Percentiles rank a stretch among this genome's conserved stretches.
Conservation (phyloP, 2,113 vertebrate species). For the Callionymus lyra region DNA sequence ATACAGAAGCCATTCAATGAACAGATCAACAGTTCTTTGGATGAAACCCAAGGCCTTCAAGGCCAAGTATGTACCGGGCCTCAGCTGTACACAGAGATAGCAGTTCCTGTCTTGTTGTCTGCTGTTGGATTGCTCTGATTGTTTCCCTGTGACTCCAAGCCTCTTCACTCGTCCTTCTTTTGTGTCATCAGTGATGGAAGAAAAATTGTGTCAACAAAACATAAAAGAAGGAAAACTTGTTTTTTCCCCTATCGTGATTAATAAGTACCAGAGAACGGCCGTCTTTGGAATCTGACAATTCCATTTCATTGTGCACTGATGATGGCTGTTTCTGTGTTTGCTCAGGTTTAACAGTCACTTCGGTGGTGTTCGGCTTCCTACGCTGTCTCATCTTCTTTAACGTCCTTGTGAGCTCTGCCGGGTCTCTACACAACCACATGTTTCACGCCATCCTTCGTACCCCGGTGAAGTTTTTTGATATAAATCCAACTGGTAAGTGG, state of each 20-base stretch:
- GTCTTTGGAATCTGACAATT: constrained; percentile 9
- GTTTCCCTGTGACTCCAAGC: constrained; percentile 41
- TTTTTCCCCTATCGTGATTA: neutral
- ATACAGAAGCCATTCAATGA: constrained; percentile 47
- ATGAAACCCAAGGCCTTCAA: constrained; percentile 62
- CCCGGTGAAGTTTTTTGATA: constrained; percentile 82
- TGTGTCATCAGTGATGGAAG: constrained; percentile 32
- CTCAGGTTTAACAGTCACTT: constrained; percentile 77
- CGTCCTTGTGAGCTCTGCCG: constrained; percentile 77
- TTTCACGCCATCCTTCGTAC: constrained; percentile 81
- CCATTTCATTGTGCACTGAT: neutral
- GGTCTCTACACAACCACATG: constrained; percentile 85
- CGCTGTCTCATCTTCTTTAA: constrained; percentile 79
- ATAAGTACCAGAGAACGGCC: constrained; percentile 18
- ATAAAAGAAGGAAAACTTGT: no score
- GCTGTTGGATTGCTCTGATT: constrained; percentile 44
- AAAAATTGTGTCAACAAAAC: constrained; percentile 13
- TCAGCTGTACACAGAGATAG: constrained; percentile 58
- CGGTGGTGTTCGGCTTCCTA: constrained; percentile 76
- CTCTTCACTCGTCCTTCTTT: constrained; percentile 31
- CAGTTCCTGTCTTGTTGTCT: constrained; percentile 41
- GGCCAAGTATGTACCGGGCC: constrained; percentile 54
- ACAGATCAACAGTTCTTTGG: constrained; percentile 56
- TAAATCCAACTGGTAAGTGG: constrained; percentile 85
- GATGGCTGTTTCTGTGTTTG: constrained; percentile 8